A percentile compares a stretch with the other conserved stretches of the same genome.
Conservation (phyloP, 2,113 vertebrate genomes). For the Melierax canorus region DNA sequence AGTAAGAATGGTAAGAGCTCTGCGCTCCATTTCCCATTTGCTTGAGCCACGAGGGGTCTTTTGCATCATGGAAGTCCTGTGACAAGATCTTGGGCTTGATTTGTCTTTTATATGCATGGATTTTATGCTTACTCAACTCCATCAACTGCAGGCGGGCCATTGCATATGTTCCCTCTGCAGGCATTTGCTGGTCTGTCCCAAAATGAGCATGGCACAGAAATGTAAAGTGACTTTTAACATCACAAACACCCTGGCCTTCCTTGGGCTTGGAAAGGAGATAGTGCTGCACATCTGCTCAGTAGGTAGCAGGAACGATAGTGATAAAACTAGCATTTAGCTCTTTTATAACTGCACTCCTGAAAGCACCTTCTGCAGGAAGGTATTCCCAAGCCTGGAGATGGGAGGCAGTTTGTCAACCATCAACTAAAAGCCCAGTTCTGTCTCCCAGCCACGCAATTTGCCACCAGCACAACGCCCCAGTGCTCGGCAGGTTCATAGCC, state of each 20-base stretch:
- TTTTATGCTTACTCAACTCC: background rate
- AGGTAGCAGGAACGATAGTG: background rate
- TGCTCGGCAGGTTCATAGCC: accelerated
- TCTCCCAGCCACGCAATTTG: background rate
- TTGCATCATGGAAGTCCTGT: no score
- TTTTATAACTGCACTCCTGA: background rate
- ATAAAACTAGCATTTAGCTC: background rate
- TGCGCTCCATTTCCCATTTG: no score
- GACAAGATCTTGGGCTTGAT: background rate
- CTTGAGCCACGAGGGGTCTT: background rate
- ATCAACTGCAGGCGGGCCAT: background rate
- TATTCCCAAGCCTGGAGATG: background rate
- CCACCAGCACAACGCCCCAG: background rate
- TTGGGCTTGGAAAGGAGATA: background rate
- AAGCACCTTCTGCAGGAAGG: background rate
- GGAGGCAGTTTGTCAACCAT: no score
- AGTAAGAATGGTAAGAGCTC: background rate
- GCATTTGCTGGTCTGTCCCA: background rate
- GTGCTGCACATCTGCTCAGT: background rate
- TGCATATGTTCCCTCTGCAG: background rate
- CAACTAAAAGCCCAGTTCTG: background rate
- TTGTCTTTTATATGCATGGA: background rate
- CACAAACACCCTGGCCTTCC: background rate
- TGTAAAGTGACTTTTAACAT: background rate
- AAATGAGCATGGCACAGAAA: background rate